phyloP scores from a whole-genome alignment of 2,888 invertebrate genomes.

The Heteromyza rotundicornis region DNA sequence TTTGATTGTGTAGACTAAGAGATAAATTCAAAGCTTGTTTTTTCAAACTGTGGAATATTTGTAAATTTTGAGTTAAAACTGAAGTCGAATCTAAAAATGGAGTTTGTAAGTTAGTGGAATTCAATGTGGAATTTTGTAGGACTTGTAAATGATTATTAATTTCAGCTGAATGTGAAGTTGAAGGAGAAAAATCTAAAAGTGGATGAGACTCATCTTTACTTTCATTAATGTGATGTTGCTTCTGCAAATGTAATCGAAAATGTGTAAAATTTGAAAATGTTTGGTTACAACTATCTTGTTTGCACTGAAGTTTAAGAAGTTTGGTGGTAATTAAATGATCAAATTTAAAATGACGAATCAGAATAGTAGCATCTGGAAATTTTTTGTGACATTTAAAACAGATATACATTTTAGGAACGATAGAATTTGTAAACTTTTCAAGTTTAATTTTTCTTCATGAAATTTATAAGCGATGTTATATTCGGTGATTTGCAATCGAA shows the following conservation, averaged over 20 bases:
- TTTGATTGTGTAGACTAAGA: background rate
- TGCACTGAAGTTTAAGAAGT: constrained; percentile 10
- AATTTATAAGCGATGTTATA: constrained; percentile 10
- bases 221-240: background rate
- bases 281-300: constrained; percentile 20
- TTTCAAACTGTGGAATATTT: background rate
- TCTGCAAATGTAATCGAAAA: constrained; percentile 16
- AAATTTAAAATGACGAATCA: constrained; percentile 17
- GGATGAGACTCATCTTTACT: background rate
- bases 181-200: background rate
- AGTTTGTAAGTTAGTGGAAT: background rate
- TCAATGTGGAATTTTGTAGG: background rate
- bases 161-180: background rate
- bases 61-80: background rate
- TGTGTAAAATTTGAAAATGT: constrained; percentile 7
- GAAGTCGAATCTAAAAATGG: too few relatives aligned
- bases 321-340: constrained; percentile 8
- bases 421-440: too few relatives aligned
- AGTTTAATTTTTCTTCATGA: background rate
- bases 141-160: background rate
- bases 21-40: background rate
- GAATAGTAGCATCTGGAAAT: background rate
- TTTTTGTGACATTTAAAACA: constrained; percentile 14
- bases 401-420: constrained; percentile 12
- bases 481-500: constrained; percentile 14